Evolutionary conservation across 2,797 vertebrate species (phyloP).

Genomic region (Sebastes oblongus): DNA sequence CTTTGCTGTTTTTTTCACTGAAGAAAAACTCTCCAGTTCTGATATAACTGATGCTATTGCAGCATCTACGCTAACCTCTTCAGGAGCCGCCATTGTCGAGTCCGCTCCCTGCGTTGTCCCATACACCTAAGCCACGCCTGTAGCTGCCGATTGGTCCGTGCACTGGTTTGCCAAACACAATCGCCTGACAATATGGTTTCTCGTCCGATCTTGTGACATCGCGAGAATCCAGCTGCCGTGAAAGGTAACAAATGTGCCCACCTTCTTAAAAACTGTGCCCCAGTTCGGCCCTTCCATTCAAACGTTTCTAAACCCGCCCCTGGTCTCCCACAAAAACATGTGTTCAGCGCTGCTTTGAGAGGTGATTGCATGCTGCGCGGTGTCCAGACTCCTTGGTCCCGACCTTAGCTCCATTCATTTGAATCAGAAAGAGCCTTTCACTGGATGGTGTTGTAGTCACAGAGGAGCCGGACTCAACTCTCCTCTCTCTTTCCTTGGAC

Average conservation of each 20-base stretch:
- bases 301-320: neutral
- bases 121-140: too few relatives aligned
- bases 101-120: rapidly evolving
- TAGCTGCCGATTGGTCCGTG: too few relatives aligned
- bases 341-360: slow-evolving; percentile 45
- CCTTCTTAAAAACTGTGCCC: neutral
- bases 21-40: too few relatives aligned
- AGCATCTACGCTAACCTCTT: too few relatives aligned
- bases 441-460: slow-evolving; percentile 41
- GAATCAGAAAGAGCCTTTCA: slow-evolving; percentile 62
- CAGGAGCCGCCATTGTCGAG: too few relatives aligned
- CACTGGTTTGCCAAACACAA: too few relatives aligned
- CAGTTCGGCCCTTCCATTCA: neutral
- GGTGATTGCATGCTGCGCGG: slow-evolving; percentile 37
- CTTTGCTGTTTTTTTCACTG: too few relatives aligned
- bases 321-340: slow-evolving; percentile 35
- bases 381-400: slow-evolving; percentile 53
- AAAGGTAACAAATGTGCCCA: too few relatives aligned
- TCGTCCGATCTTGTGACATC: rapidly evolving
- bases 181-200: too few relatives aligned
- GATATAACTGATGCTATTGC: too few relatives aligned
- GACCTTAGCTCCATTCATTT: slow-evolving; percentile 47
- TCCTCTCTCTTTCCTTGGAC: slow-evolving; percentile 31
- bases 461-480: slow-evolving; percentile 53
- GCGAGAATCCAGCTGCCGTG: too few relatives aligned